Evolutionary conservation across 2,797 vertebrate species (phyloP), one percentile per base, ranked within the genome.

Genomic region (Momotus momota): DNA sequence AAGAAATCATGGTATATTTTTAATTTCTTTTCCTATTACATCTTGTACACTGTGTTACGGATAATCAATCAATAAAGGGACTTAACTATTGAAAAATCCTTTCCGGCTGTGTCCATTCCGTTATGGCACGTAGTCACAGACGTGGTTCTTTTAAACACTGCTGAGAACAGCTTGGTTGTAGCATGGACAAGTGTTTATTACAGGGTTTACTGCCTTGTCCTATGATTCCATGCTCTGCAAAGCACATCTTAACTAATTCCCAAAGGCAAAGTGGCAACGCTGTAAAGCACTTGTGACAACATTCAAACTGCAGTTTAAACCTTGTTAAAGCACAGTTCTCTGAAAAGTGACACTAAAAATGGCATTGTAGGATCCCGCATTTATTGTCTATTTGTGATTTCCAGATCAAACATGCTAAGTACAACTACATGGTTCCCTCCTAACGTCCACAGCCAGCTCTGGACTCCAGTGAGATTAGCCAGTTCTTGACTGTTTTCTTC

Each of bases 231-330:
- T 69, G 79, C 78, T 85, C 75, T 89, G 90, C 81, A 96, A 97
- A 62, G 75, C 78, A 93, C 57, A 65, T 95, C 88, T 96, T 91
- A 94, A 95, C 96, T 97, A 97, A 97, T 96, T 96, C 96, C 96
- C 96, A 94, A 94, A 96, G 96, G 96, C 94, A 96, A 96, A 97
- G 96, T 95, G 93, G 96, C 88, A 95, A 93, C 6, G 3, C 31
- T 88, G 86, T 61, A 92, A 85, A 95, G 79, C 88, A 93, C 88
- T 95, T 94, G 64, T 58, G 71, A 91, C 95, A 97, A 97, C 96
- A 97, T 77, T 67, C 74, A 93, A 96, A 85, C 88, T 97, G 83
- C 67, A 91, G 86, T 95, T 97, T 96, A 95, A 94, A 78, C 86
- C 83, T 94, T 93, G 94, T 90, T 91, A 81, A 78, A 93, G 61